Evolutionary conservation across 2,797 vertebrate species (phyloP), one percentile per base, ranked within the genome.

Genomic region (Acrocephalus scirpaceus): DNA sequence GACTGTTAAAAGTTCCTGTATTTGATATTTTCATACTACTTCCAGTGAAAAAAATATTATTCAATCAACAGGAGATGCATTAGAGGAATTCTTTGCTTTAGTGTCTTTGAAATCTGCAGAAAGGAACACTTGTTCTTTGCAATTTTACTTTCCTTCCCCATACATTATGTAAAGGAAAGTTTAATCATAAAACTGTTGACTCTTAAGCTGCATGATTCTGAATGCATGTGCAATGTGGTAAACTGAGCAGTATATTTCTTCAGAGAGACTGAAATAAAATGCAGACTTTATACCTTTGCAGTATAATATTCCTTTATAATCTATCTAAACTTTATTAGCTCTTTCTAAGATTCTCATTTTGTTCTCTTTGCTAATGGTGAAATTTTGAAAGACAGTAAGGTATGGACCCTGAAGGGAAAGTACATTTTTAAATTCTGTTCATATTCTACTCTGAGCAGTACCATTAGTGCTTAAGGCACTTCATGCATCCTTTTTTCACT

Each of bases 91-190:
- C 57, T 84, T 77, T 89, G 27, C 74, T 70, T 91, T 66, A 53
- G 13, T 61, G 16, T 89, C 84, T 97, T 94, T 91, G 92, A 92
- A 94, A 94, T 82, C 78, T 67, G 51, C 65, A 58, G 75, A 72
- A 91, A 88, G 36, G 51, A 89, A 74, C 26, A 9, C 11, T 58
- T 91, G 87, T 82, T 64, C 67, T 91, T 72, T 74, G 78, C 75
- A 90, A 65, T 91, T 75, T 80, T 90, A 36, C 47, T 90, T 88
- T 85, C 86, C 65, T 57, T 90, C 44, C 50, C 47, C 5, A 15
- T 64, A 38, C 50, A 53, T 94, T 90, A 74, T 72, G 34, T 93
- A 93, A 86, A 84, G 36, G 45, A 64, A 81, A 90, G 56, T 90
- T 96, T 91, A 91, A 77, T 95, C 53, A 47, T 71, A 26, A 34